These are phyloP conservation scores for Rhynchotus rufescens DNA, from an alignment of 2,797 vertebrate species.

Conservation along the genomic window DNA sequence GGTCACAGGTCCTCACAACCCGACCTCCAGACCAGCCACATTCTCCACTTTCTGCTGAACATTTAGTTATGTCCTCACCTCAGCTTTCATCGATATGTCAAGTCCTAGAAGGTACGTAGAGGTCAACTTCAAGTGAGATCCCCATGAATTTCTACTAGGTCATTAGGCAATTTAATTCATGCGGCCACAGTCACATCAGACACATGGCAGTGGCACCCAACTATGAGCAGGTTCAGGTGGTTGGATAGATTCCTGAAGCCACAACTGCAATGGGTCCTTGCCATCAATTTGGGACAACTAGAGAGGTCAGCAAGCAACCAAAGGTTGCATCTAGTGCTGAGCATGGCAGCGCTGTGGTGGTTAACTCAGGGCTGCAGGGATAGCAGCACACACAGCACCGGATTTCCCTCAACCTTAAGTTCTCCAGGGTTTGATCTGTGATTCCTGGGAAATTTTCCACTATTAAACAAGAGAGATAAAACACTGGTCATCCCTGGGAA, in stretches of 20 bases:
- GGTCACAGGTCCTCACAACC: too few relatives aligned
- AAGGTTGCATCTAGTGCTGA: accelerated
- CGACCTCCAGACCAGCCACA: neutral
- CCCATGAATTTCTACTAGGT: neutral
- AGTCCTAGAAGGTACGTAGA: neutral
- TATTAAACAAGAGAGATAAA: neutral
- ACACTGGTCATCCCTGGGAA: neutral
- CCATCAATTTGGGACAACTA: neutral
- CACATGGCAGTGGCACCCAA: neutral
- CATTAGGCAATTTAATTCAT: neutral
- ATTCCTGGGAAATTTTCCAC: neutral
- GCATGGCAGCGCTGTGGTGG: accelerated
- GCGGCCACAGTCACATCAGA: accelerated
- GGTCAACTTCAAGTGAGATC: neutral
- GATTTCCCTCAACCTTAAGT: neutral
- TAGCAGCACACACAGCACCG: accelerated
- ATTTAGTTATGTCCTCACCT: neutral
- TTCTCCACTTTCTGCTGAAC: neutral
- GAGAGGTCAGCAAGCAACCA: too few relatives aligned
- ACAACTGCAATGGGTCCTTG: neutral
- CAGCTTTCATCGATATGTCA: neutral
- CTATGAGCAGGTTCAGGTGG: neutral
- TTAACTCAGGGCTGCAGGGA: neutral
- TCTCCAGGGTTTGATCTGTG: accelerated
- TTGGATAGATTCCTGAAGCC: neutral